phyloP scores from a whole-genome alignment of 2,888 invertebrate genomes.

The Netelia inedita region DNA sequence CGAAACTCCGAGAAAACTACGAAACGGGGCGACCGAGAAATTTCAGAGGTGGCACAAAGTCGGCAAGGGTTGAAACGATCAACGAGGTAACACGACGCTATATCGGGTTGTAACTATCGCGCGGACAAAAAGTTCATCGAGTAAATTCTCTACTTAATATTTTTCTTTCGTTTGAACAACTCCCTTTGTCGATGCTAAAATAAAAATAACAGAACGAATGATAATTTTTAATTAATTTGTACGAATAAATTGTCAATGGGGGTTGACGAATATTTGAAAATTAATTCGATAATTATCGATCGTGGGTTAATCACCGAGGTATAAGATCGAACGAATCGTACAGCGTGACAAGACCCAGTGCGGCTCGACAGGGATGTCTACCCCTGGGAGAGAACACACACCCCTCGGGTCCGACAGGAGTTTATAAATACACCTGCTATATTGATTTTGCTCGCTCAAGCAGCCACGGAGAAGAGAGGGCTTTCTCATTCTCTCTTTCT shows the following conservation, averaged over 20 bases:
- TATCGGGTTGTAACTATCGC: slow-evolving; percentile 7
- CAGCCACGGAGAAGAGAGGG: slow-evolving; percentile 44
- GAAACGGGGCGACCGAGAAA: slow-evolving; percentile 8
- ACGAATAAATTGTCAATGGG: no score
- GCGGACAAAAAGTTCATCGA: slow-evolving; percentile 26
- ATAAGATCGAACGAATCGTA: slow-evolving; percentile 28
- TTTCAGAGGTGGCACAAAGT: slow-evolving; percentile 33
- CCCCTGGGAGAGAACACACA: slow-evolving; percentile 39
- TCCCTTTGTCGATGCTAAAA: no score
- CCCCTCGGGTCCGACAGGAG: slow-evolving; percentile 46
- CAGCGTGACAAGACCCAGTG: slow-evolving; percentile 29
- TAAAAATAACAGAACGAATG: no score
- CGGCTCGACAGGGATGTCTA: slow-evolving; percentile 56
- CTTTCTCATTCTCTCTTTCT: slow-evolving; percentile 44
- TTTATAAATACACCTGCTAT: slow-evolving; percentile 67
- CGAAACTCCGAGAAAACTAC: slow-evolving; percentile 12
- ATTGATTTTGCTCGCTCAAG: slow-evolving; percentile 64
- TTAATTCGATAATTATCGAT: no score
- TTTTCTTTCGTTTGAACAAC: no score
- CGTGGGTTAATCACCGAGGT: background rate
- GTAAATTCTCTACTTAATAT: background rate
- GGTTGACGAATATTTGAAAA: no score
- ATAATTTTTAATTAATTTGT: no score
- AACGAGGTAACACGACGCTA: background rate
- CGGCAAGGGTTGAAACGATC: slow-evolving; percentile 8